Evolutionary conservation across 2,113 vertebrate species (phyloP), one percentile per base, ranked within the genome.

Genomic region (Triplophysa siluroides): DNA sequence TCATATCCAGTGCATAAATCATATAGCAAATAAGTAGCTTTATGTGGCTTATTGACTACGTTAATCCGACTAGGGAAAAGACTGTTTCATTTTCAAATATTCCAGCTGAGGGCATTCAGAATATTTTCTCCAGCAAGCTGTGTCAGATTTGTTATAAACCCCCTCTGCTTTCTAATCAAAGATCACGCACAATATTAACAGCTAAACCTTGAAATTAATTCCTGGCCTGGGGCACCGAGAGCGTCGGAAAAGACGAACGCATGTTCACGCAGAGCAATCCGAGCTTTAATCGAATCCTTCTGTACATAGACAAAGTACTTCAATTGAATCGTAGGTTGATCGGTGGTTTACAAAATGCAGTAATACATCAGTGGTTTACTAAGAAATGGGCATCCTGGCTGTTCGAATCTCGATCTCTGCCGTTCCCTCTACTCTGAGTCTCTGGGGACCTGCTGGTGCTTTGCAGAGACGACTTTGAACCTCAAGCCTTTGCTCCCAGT

Each of bases 381-480:
- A 60, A 29, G 58, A 75, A 58, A 21, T 8, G 54, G 54, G 54
- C 7, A 21, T 7, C 5, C 54, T 56, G 54, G 19, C 19, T 21
- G 8, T 21, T 21, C 18, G 5, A 19, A n/a, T 58, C n/a, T 21
- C 19, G 3, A 14, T 52, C 14, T 6, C 50, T 19, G 54, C 19
- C 6, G 19, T 58, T 4, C n/a, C 21, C 78, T 74, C 50, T 67
- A 72, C 72, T 75, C 83, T 47, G 9, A 3, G 52, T 83, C 63
- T 73, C 67, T 77, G 24, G 26, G 72, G 69, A 75, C 63, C 23
- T 26, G 26, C 50, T 56, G 54, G 6, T 41, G 50, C 66, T 82
- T 82, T 77, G 21, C 56, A 76, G 23, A 69, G 72, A 41, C 26
- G 78, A 66, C 56, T 73, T 38, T 61, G 62, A 41, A 58, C 67